Evolutionary conservation across 1,140 invertebrate genomes (phyloP), one percentile per base, ranked within the genome.

Genomic region (Leucophenga varia): DNA sequence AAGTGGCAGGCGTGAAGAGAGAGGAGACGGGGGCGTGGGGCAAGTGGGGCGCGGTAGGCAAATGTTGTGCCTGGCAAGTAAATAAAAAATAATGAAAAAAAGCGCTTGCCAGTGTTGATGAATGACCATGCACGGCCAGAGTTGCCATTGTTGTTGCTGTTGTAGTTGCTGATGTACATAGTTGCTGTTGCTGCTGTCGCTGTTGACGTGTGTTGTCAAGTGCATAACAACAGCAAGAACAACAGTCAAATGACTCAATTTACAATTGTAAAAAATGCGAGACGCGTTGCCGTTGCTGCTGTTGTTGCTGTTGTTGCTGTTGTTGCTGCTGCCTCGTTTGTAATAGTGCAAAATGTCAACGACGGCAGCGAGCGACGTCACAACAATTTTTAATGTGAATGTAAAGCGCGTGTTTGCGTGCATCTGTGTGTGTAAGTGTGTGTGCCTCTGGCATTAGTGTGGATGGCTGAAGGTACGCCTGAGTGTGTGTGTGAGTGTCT

Each of bases 171-270:
- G 49, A n/a, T 30, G n/a, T 41, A 28, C 22, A 30, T 41, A 12
- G 7, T 1, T 42, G 12, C 47, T 54, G 55, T 18, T 43, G 47
- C 35, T 49, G 39, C 34, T 59, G 47, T 54, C 38, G 40, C 34
- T 51, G 54, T 47, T 57, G 54, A 60, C 57, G 56, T 63, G 59
- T 51, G 61, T 61, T 64, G 61, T 64, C 61, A 65, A 65, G 63
- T 67, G 63, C 59, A 67, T 47, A 49, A 41, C 54, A 31, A 36
- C 52, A 56, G 35, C 49, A 49, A 44, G 20, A 47, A 40, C 61
- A 64, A 54, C 61, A 67, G 41, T 37, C 49, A 67, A 65, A 65
- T 65, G 63, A 65, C 63, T 65, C 59, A 65, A 65, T 65, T 65
- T 65, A 65, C 63, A 65, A 63, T 65, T 67, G 63, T 67, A 65